phyloP scores from a whole-genome alignment of 2,797 vertebrate species.

The Pangasius djambal region DNA sequence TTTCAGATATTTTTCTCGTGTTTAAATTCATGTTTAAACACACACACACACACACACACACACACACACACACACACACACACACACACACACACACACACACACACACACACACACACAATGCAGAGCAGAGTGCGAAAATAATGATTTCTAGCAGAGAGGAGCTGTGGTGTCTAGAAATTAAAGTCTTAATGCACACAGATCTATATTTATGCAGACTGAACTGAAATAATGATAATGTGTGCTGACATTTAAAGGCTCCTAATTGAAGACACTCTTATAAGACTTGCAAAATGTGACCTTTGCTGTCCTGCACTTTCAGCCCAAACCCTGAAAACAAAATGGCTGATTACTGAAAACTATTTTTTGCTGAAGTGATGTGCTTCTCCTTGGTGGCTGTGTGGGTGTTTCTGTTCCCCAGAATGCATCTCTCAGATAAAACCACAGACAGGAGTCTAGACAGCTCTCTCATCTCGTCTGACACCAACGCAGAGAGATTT shows the following conservation, averaged over 20 bases:
- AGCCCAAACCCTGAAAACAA: constrained; percentile 19
- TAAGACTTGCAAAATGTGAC: constrained; percentile 84
- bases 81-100: constrained; percentile 23
- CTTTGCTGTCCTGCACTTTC: constrained; percentile 67
- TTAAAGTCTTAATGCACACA: not conserved
- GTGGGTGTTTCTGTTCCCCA: not conserved
- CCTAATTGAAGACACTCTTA: constrained; percentile 77
- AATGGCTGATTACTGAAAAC: constrained; percentile 14
- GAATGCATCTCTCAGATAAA: constrained; percentile 32
- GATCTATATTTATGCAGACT: not conserved
- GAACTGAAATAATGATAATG: not conserved
- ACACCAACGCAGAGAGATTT: constrained; percentile 27
- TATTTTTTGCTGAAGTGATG: not conserved
- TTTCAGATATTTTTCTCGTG: not conserved
- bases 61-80: constrained; percentile 13
- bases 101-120: constrained; percentile 10
- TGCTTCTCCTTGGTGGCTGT: not conserved
- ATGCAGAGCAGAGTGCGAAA: not conserved
- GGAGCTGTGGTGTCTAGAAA: not conserved
- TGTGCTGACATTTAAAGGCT: constrained; percentile 77
- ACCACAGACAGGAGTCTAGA: constrained; percentile 51
- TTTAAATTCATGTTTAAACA: not conserved
- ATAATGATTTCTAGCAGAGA: not conserved
- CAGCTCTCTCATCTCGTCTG: constrained; percentile 17
- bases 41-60: constrained; percentile 23